Percentiles rank a stretch among this genome's conserved stretches.
Evolutionary conservation across 2,888 invertebrate species (phyloP).

Genomic region (Rotaria sp.): DNA sequence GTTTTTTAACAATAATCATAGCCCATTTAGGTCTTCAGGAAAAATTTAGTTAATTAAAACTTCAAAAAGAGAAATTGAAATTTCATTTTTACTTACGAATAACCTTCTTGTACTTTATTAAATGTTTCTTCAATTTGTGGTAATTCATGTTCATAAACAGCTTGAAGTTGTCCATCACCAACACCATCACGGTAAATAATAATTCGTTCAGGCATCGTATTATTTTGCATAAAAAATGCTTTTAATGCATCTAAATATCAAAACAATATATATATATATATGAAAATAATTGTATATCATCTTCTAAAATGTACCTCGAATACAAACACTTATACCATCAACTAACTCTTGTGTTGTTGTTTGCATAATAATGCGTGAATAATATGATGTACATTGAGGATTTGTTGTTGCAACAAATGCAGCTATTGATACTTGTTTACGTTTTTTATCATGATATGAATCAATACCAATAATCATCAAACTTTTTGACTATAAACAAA

Average conservation of each 20-base stretch:
- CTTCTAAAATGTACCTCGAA: slow-evolving; percentile 45
- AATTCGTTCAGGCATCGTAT: slow-evolving; percentile 55
- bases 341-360: slow-evolving; percentile 70
- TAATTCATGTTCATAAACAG: slow-evolving; percentile 49
- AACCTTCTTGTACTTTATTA: slow-evolving; percentile 31
- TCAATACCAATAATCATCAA: slow-evolving; percentile 39
- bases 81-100: slow-evolving; percentile 19
- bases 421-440: slow-evolving; percentile 62
- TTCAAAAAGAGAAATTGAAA: too few relatives aligned
- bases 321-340: slow-evolving; percentile 62
- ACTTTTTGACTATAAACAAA: neutral
- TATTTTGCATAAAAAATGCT: slow-evolving; percentile 33
- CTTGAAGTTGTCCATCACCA: slow-evolving; percentile 53
- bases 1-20: slow-evolving; percentile 80
- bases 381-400: slow-evolving; percentile 65
- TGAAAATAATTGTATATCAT: too few relatives aligned
- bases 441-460: slow-evolving; percentile 36
- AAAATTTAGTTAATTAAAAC: neutral
- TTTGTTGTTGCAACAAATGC: slow-evolving; percentile 76
- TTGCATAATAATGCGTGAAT: slow-evolving; percentile 68
- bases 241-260: slow-evolving; percentile 33
- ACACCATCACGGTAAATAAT: slow-evolving; percentile 83
- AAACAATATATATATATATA: neutral
- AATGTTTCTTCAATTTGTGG: slow-evolving; percentile 47
- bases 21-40: slow-evolving; percentile 62